phyloP scores from a whole-genome alignment of 2,888 invertebrate genomes.

The Torymus texanus region DNA sequence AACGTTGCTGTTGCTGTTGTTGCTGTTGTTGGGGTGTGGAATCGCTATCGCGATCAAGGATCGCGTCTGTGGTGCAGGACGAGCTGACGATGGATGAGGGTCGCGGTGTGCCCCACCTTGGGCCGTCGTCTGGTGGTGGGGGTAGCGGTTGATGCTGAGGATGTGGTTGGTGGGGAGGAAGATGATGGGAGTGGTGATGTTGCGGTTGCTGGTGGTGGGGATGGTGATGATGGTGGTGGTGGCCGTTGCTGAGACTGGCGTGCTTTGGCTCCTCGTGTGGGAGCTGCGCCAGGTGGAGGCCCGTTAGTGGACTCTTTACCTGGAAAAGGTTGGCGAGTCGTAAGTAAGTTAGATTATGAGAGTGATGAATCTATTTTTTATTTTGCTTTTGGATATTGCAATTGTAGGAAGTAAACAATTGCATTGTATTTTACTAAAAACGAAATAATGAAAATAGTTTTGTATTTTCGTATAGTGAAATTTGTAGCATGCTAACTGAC shows the following conservation, averaged over 20 bases:
- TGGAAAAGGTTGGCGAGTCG: conserved; percentile 1
- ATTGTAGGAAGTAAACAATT: too few species aligned
- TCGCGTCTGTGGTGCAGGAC: conserved; percentile 44
- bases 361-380: background rate
- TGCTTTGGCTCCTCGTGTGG: conserved; percentile 56
- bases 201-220: conserved; percentile 6
- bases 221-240: background rate
- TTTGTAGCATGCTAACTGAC: too few species aligned
- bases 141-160: background rate
- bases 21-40: conserved; percentile 57
- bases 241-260: conserved; percentile 38
- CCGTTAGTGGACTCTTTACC: conserved; percentile 29
- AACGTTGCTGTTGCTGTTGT: conserved; percentile 57
- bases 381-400: too few species aligned
- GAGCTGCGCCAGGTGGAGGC: conserved; percentile 31
- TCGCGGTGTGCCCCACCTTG: conserved; percentile 35
- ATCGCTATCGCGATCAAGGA: conserved; percentile 41
- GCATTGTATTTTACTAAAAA: too few species aligned
- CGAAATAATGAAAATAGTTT: too few species aligned
- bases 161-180: too few species aligned
- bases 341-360: background rate
- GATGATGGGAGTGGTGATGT: background rate
- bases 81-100: conserved; percentile 44
- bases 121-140: conserved; percentile 31
- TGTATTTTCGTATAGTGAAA: too few species aligned